A percentile compares a stretch with the other conserved stretches of the same genome.
phyloP scores from a whole-genome alignment of 2,113 vertebrate genomes.

The Grantiella picta region DNA sequence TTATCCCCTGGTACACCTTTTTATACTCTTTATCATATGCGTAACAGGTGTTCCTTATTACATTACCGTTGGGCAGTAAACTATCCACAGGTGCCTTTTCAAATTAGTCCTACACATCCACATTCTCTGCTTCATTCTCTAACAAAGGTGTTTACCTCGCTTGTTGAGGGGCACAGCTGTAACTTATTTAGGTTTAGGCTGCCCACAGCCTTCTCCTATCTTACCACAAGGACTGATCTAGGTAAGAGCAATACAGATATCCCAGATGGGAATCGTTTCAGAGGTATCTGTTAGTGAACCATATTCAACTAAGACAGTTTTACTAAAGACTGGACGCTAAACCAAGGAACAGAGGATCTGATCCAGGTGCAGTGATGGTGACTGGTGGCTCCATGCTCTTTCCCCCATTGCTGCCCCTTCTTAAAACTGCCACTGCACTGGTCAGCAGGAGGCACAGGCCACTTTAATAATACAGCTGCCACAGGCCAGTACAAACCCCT shows the following conservation, averaged over 20 bases:
- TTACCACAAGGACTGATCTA: background rate
- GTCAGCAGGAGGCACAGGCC: background rate
- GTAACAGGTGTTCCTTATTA: too few relatives aligned
- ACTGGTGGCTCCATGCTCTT: too few relatives aligned
- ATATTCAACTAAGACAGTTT: background rate
- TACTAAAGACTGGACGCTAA: background rate
- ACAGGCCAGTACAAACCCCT: background rate
- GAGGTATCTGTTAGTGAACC: background rate
- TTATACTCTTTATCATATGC: too few relatives aligned
- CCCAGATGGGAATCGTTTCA: background rate
- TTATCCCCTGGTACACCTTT: too few relatives aligned
- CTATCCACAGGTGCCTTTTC: too few relatives aligned
- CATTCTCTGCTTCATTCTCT: too few relatives aligned
- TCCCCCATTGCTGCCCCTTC: fast-evolving
- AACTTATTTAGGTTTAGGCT: too few relatives aligned
- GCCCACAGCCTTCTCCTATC: too few relatives aligned
- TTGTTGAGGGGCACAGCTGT: too few relatives aligned
- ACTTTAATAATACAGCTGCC: background rate
- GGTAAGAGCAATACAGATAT: background rate
- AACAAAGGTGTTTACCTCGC: too few relatives aligned
- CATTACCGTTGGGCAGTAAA: too few relatives aligned
- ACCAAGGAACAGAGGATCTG: background rate
- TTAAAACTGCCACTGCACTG: background rate
- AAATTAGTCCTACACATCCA: too few relatives aligned
- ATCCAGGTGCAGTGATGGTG: background rate